Evolutionary conservation across 2,113 vertebrate genomes (phyloP).

Genomic region (Mirounga angustirostris): DNA sequence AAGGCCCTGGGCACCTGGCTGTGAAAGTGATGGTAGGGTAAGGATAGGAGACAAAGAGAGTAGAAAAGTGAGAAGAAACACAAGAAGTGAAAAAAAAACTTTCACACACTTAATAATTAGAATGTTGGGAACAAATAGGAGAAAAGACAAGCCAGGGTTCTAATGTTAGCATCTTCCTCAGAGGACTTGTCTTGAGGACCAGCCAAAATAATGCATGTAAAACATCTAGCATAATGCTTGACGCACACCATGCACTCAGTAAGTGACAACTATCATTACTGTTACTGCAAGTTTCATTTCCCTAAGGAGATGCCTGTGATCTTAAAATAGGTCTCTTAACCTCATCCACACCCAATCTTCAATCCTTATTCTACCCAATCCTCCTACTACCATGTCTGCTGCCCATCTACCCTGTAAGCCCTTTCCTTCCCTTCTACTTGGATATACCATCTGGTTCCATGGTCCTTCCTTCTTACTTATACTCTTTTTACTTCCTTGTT

Average conservation of each 20-base stretch:
- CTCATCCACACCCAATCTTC: neutral
- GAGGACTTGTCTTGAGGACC: neutral
- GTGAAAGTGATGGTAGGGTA: neutral
- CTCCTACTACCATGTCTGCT: neutral
- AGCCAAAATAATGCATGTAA: neutral
- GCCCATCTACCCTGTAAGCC: neutral
- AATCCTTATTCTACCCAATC: neutral
- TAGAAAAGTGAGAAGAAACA: neutral
- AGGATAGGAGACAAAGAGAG: neutral
- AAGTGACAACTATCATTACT: neutral
- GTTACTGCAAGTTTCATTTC: neutral
- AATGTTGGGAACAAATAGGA: constrained; percentile 19
- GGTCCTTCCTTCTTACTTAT: neutral
- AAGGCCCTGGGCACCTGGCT: neutral
- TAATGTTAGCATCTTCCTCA: neutral
- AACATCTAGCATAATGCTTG: neutral
- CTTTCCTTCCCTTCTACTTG: neutral
- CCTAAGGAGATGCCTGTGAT: neutral
- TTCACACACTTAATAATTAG: constrained; percentile 2
- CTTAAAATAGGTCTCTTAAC: neutral
- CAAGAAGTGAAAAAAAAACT: neutral
- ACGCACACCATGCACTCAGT: too few relatives aligned
- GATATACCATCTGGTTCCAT: neutral
- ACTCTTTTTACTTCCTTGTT: neutral
- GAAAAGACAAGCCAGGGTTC: neutral